Evolutionary conservation across 2,113 vertebrate species (phyloP).

Genomic region (Sakesphorus luctuosus): DNA sequence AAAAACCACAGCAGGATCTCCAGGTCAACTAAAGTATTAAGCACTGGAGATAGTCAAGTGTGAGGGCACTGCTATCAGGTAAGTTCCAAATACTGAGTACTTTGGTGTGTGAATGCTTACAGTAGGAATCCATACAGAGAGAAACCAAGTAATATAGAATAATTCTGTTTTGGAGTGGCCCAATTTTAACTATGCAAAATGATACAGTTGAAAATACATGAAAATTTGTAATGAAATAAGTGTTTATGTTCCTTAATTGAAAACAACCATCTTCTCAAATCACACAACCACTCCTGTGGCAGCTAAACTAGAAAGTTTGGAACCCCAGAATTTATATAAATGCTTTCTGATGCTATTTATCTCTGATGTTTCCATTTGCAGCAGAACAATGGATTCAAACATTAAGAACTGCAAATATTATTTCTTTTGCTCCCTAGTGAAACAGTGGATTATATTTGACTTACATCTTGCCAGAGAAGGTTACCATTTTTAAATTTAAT

Average conservation of each 20-base stretch:
- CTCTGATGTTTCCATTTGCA: not conserved
- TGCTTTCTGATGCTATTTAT: not conserved
- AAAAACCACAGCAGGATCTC: not conserved
- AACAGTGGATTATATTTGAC: not conserved
- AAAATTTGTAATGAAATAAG: not conserved
- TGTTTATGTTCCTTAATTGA: not conserved
- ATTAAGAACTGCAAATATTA: not conserved
- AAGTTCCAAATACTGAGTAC: not conserved
- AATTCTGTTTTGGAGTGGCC: not conserved
- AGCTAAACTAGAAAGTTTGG: not conserved
- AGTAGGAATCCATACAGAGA: not conserved
- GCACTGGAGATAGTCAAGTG: fast-evolving
- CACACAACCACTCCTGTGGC: not conserved
- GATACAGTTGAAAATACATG: not conserved
- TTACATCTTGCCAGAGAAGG: not conserved
- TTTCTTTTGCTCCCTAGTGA: not conserved
- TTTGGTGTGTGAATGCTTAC: fast-evolving
- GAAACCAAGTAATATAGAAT: not conserved
- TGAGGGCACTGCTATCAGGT: fast-evolving
- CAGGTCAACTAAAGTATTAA: not conserved
- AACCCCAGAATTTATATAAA: not conserved
- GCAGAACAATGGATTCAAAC: not conserved
- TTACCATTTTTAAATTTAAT: not conserved
- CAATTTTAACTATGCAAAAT: not conserved
- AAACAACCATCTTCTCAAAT: not conserved